These are phyloP conservation scores for Pelosia muscerda DNA, from an alignment of 2,888 invertebrate genomes.

Conservation along the genomic window DNA sequence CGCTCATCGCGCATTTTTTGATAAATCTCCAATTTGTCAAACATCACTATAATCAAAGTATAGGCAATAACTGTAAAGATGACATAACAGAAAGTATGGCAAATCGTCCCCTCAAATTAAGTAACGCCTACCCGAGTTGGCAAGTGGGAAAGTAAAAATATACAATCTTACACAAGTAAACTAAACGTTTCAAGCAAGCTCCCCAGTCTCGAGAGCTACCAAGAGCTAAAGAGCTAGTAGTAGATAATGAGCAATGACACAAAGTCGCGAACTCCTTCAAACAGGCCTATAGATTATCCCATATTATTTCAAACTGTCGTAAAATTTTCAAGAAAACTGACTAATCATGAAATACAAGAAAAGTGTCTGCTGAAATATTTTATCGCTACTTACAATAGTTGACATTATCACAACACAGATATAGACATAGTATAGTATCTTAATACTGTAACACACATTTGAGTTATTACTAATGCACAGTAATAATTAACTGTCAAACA, in stretches of 20 bases:
- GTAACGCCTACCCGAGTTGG: background rate
- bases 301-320: background rate
- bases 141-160: background rate
- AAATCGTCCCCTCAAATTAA: background rate
- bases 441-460: background rate
- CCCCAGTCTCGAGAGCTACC: background rate
- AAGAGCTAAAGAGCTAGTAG: too few relatives aligned
- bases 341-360: background rate
- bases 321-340: background rate
- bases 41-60: background rate
- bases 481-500: constrained; percentile 27
- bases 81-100: background rate
- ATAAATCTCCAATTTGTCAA: background rate
- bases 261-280: background rate
- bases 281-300: background rate
- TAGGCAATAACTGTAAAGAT: background rate
- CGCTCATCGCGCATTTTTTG: background rate
- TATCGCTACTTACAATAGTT: background rate
- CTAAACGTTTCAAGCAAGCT: background rate
- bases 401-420: background rate
- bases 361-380: too few relatives aligned
- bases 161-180: background rate
- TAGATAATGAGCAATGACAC: background rate
- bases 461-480: constrained; percentile 7
- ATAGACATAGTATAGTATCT: background rate